Percentiles rank a stretch among this genome's conserved stretches.
Conservation (phyloP, 1,140 invertebrate species). For the Riptortus pedestris region DNA sequence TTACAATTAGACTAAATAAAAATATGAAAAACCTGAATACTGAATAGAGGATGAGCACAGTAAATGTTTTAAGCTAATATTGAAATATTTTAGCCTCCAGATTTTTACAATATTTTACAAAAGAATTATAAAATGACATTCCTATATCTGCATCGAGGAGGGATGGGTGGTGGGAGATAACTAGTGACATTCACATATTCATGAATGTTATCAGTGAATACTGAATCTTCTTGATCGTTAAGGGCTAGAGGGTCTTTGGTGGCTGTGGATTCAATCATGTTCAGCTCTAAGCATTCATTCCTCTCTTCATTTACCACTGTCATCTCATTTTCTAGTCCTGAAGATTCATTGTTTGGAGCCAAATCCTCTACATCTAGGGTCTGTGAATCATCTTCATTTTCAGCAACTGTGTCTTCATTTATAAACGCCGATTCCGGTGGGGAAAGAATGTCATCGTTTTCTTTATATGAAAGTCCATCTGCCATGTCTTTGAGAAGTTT, state of each 20-base stretch:
- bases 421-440: slow-evolving; percentile 21
- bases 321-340: neutral
- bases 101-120: too few relatives aligned
- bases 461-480: slow-evolving; percentile 7
- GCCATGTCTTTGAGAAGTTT: slow-evolving; percentile 20
- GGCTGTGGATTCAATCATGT: slow-evolving; percentile 16
- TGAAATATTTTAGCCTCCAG: too few relatives aligned
- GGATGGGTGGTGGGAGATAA: slow-evolving; percentile 20
- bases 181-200: slow-evolving; percentile 23
- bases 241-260: slow-evolving; percentile 16
- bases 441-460: slow-evolving; percentile 20
- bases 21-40: too few relatives aligned
- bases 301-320: neutral
- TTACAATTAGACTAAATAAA: too few relatives aligned
- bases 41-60: too few relatives aligned
- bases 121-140: slow-evolving; percentile 21
- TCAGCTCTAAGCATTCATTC: slow-evolving; percentile 7
- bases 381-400: neutral
- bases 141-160: slow-evolving; percentile 20
- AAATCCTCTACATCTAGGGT: slow-evolving; percentile 7
- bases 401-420: slow-evolving; percentile 3
- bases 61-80: too few relatives aligned
- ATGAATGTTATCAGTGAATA: neutral
- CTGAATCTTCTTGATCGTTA: neutral
- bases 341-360: neutral